A percentile compares a stretch with the other conserved stretches of the same genome.
Evolutionary conservation across 1,140 invertebrate genomes (phyloP).

Genomic region (Drosophila albomicans): DNA sequence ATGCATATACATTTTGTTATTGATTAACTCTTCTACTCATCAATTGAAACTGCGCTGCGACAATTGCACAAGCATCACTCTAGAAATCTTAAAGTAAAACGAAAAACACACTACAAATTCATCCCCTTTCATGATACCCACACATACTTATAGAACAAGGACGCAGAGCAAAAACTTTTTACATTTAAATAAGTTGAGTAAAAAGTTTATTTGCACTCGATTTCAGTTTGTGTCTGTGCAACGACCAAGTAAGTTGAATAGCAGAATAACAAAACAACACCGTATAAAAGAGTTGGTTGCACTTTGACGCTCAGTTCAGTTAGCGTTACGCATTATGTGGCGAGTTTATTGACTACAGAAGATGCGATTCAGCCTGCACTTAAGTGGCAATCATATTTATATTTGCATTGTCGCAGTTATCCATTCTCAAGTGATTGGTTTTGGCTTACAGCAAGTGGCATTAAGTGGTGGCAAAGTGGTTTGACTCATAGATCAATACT

Average conservation of each 20-base stretch:
- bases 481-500: background rate
- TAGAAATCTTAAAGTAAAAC: background rate
- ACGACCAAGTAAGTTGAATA: conserved; percentile 5
- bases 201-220: conserved; percentile 67
- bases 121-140: background rate
- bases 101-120: conserved; percentile 4
- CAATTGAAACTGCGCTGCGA: background rate
- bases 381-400: conserved; percentile 31
- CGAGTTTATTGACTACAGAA: conserved; percentile 3
- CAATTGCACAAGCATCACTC: conserved; percentile 1
- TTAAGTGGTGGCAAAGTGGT: background rate
- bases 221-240: conserved; percentile 43
- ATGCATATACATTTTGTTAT: background rate
- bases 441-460: background rate
- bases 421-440: background rate
- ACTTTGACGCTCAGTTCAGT: background rate
- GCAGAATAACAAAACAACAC: conserved; percentile 1
- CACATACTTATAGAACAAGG: conserved; percentile 8
- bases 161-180: conserved; percentile 55
- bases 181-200: conserved; percentile 71
- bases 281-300: background rate
- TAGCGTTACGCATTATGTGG: conserved; percentile 7
- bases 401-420: conserved; percentile 15
- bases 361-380: conserved; percentile 16
- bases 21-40: background rate